Percentiles rank a stretch among this genome's conserved stretches.
These are phyloP conservation scores for Falco punctatus DNA, from an alignment of 2,113 vertebrate genomes.

Conservation along the genomic window DNA sequence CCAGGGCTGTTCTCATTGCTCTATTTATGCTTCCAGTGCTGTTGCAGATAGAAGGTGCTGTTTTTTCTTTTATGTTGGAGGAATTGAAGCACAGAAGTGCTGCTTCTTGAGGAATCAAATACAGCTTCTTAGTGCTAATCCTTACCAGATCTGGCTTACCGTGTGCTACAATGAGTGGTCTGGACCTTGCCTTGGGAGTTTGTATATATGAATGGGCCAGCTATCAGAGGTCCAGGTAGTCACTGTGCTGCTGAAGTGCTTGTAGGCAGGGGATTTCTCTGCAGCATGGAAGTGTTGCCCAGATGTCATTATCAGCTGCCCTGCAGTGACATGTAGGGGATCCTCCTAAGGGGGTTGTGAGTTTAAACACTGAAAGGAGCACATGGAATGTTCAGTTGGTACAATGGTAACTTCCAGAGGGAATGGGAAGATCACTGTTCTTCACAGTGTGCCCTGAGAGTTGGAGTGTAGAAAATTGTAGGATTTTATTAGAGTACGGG, in stretches of 20 bases:
- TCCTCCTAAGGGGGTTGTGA: neutral
- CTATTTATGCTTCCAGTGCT: neutral
- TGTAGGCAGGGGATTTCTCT: neutral
- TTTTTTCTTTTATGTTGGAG: neutral
- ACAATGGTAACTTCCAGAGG: neutral
- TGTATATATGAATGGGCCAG: neutral
- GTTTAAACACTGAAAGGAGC: neutral
- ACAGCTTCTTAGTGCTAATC: neutral
- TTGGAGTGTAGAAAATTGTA: neutral
- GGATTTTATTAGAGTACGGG: neutral
- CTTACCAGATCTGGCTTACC: neutral
- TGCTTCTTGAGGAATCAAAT: neutral
- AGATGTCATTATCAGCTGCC: neutral
- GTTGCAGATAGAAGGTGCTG: neutral
- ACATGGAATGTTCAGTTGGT: neutral
- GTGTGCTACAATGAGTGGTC: neutral
- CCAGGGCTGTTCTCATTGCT: accelerated
- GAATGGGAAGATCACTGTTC: neutral
- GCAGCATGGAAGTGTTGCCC: neutral
- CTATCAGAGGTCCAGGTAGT: neutral
- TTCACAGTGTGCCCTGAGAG: neutral
- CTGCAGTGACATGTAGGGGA: neutral
- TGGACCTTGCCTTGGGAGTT: neutral
- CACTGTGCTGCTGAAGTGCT: neutral
- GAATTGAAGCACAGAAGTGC: neutral